Evolutionary conservation across 2,888 invertebrate species (phyloP), one percentile per base, ranked within the genome.

Genomic region (Tryphoninae sp.): DNA sequence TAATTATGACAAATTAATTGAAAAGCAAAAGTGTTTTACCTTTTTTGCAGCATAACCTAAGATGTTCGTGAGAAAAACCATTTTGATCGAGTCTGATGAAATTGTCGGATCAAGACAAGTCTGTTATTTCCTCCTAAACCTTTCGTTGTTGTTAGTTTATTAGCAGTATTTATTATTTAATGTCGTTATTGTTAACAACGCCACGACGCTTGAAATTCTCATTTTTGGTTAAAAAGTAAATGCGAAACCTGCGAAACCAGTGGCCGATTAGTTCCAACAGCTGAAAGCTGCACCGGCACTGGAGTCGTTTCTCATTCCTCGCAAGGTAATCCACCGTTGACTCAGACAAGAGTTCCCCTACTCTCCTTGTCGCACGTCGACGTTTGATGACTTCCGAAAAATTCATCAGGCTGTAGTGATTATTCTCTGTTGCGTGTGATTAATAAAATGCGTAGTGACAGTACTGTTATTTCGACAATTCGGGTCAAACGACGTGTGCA

Each of bases 31-130:
- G 11, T 16, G 19, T 61, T 33, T 93, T 79, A 93, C 90, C 86
- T 93, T 93, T 88, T 93, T 81, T 9, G 59, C 93, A 1, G 89
- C 90, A 84, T 90, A 92, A 86, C 92, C 92, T 87, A 93, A 90
- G 82, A 93, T 89, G 86, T 91, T 91, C 49, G 92, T 90, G 76
- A 94, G 83, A 26, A 93, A 91, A 49, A 94, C 94, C 94, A 94
- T 94, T 76, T 83, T 86, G 67, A 65, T 19, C 9, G 51, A 11
- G 19, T 45, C 51, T n/a, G 53, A 11, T 19, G 13, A 23, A 51
- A 6, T 64, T 49, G 16, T 11, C n/a, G 2, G 9, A 11, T 67
- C 9, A 11, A 2, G n/a, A 45, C 16, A 16, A 62, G 7, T 33
- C 16, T 3, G n/a, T 33, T 9, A 6, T 33, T 19, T 7, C 40